Evolutionary conservation across 2,888 invertebrate species (phyloP), one percentile per base, ranked within the genome.

Genomic region (Lycophotia porphyrea): DNA sequence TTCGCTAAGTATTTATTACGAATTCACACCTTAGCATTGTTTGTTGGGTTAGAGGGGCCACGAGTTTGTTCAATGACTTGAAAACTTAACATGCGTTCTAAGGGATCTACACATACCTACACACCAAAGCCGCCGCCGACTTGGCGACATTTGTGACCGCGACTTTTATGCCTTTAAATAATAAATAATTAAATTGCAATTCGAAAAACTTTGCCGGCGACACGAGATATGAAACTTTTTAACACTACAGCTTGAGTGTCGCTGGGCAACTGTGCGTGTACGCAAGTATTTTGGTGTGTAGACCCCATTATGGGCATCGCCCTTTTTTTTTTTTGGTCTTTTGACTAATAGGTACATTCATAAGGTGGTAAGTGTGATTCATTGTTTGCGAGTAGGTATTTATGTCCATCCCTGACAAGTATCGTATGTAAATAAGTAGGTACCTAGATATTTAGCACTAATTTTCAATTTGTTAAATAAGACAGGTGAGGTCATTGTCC

Each of bases 21-120:
- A 81, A 83, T 87, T 84, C 44, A 83, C 88, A 81, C 81, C 76
- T 84, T 81, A 11, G 44, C 15, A 73, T 75, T 82, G 79, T 80
- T 80, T 80, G 71, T 47, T 64, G 7, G 55, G 36, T 66, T 73
- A 42, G 9, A 75, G 76, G 27, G 63, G 67, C 70, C 80, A 58
- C n/a, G 71, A 21, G 47, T 76, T 65, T 49, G 60, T 67, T 64
- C 34, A 61, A 47, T 61, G 36, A 69, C 27, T 42, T 27, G 49
- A 27, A 34, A 68, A 47, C 63, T 63, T 18, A 0, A 42, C 0
- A 60, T 31, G 24, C 71, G 31, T 44, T 44, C n/a, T 7, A 63
- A 15, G 31, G 34, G 34, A 27, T 5, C 4, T 49, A 49, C 49
- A 49, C 49, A 49, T 9, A 1, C 7, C 0, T 39, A 31, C 9